These are phyloP conservation scores for Numenius arquata DNA, from an alignment of 2,113 vertebrate genomes.

Conservation along the genomic window DNA sequence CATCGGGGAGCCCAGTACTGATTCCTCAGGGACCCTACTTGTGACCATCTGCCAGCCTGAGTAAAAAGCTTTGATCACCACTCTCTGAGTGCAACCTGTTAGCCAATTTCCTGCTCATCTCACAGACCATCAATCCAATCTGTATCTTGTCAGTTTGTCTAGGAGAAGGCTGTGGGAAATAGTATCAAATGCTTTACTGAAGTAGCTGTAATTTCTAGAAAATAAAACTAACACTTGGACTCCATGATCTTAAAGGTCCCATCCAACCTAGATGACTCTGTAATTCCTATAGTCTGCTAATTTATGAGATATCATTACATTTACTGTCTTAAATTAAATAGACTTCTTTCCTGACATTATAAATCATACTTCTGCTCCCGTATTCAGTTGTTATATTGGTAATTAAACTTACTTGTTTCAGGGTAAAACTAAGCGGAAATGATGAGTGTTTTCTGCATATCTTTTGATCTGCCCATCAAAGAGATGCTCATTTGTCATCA, in stretches of 20 bases:
- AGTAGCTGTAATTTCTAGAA: not conserved
- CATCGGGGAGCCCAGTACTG: accelerated
- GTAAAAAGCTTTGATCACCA: not conserved
- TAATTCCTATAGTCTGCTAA: not conserved
- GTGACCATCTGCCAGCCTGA: not conserved
- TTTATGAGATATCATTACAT: not conserved
- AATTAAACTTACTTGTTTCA: not conserved
- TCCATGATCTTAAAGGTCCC: not conserved
- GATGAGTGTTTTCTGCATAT: not conserved
- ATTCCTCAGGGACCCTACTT: not conserved
- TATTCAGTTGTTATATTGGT: not conserved
- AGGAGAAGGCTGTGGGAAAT: not conserved
- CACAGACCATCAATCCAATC: not conserved
- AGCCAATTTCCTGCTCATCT: not conserved
- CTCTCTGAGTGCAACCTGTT: accelerated
- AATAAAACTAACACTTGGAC: not conserved
- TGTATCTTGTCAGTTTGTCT: not conserved
- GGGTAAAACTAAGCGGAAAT: not conserved
- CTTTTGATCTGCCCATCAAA: not conserved
- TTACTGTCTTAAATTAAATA: not conserved
- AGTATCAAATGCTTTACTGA: not conserved
- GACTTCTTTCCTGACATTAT: not conserved
- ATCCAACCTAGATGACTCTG: not conserved
- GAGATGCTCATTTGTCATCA: not conserved
- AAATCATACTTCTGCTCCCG: not conserved